Evolutionary conservation across 2,797 vertebrate genomes (phyloP).

Genomic region (Coranthus polyacanthus): DNA sequence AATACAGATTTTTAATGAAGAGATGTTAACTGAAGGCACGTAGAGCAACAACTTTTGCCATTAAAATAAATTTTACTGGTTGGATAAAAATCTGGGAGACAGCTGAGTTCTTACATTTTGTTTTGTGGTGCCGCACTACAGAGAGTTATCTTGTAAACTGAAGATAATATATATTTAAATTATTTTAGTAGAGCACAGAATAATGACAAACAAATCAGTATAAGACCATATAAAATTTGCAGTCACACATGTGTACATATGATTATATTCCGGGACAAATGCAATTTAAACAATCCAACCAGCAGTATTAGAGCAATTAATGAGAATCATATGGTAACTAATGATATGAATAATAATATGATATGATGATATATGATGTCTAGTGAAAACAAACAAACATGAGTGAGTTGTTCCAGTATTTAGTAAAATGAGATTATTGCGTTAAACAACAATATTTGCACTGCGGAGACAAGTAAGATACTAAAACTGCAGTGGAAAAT

Average conservation of each 20-base stretch:
- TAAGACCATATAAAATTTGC: too few species aligned
- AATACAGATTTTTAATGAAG: not conserved
- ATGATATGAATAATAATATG: too few species aligned
- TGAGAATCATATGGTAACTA: not conserved
- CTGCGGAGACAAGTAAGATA: conserved; percentile 35
- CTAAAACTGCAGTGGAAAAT: conserved; percentile 68
- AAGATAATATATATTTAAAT: not conserved
- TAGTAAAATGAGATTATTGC: conserved; percentile 22
- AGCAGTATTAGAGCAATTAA: not conserved
- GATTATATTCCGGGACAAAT: not conserved
- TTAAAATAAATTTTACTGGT: conserved; percentile 1
- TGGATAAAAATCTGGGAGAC: conserved; percentile 2
- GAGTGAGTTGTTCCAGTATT: not conserved
- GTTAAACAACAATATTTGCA: conserved; percentile 31
- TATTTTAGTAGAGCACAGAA: not conserved
- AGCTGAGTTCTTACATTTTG: conserved; percentile 14
- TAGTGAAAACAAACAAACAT: not conserved
- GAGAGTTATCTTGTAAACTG: not conserved
- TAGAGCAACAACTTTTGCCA: not conserved
- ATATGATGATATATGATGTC: too few species aligned
- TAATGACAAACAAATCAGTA: too few species aligned
- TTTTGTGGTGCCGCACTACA: too few species aligned
- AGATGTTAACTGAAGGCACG: conserved; percentile 4
- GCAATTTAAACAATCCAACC: not conserved
- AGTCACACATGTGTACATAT: not conserved